Conservation (phyloP, 2,888 invertebrate genomes). For the Notodonta dromedarius region DNA sequence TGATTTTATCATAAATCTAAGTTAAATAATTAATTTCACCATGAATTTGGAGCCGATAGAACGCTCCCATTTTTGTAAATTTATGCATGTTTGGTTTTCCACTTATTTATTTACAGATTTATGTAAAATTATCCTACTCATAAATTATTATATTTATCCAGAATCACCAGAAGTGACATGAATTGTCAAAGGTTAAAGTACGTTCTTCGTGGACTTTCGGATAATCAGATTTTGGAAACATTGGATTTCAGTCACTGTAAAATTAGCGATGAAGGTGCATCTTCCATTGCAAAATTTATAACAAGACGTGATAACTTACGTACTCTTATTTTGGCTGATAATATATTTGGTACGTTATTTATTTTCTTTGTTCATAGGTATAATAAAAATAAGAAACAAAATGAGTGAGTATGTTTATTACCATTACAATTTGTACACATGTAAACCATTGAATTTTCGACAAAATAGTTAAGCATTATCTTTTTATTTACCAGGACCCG, state of each 20-base stretch:
- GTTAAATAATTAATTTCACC: no score
- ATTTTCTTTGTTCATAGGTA: background rate
- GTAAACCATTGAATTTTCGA: no score
- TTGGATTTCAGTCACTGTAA: constrained; percentile 87
- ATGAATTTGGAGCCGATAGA: no score
- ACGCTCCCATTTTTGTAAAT: no score
- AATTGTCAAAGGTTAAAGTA: constrained; percentile 76
- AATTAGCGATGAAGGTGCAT: constrained; percentile 84
- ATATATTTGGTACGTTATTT: constrained; percentile 70
- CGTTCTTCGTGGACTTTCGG: constrained; percentile 69
- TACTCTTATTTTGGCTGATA: constrained; percentile 79
- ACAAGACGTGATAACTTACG: constrained; percentile 73
- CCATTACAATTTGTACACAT: no score
- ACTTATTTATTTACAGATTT: no score
- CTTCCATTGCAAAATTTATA: constrained; percentile 85
- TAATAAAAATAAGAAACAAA: no score
- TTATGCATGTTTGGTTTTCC: background rate
- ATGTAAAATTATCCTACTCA: no score
- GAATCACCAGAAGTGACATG: constrained; percentile 72
- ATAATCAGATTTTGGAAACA: constrained; percentile 73
- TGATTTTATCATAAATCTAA: no score
- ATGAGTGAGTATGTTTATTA: background rate
- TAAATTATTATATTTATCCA: background rate
- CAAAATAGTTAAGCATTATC: no score
- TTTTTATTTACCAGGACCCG: constrained; percentile 53